These are phyloP conservation scores for Chymomyza amoena DNA, from an alignment of 2,888 invertebrate genomes.

Conservation along the genomic window DNA sequence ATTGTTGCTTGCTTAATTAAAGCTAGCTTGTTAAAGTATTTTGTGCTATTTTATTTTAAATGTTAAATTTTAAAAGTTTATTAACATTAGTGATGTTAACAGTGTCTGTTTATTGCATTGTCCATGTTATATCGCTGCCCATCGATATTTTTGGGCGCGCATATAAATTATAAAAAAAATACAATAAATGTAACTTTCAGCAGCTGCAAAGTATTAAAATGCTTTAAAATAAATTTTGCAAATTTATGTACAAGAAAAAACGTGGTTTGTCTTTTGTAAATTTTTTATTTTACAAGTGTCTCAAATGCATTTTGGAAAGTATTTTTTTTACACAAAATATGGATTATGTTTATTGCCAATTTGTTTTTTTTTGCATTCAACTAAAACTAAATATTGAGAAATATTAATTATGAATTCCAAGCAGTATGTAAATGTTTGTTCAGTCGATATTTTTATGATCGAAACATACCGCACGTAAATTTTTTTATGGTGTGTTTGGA, in stretches of 20 bases:
- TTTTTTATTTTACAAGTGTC: constrained; percentile 1
- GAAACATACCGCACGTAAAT: too few relatives aligned
- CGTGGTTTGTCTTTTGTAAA: background rate
- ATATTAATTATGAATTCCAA: background rate
- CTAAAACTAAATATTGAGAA: background rate
- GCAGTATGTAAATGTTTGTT: background rate
- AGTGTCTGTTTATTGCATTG: too few relatives aligned
- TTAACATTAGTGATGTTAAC: too few relatives aligned
- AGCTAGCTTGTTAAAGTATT: too few relatives aligned
- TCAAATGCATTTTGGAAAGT: background rate
- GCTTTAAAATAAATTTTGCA: background rate
- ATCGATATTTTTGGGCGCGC: background rate
- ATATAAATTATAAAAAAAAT: background rate
- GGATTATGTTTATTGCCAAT: background rate
- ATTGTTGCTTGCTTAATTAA: too few relatives aligned
- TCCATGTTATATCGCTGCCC: too few relatives aligned
- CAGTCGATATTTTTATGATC: too few relatives aligned
- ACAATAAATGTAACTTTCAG: background rate
- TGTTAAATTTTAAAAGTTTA: too few relatives aligned
- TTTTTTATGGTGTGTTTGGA: background rate
- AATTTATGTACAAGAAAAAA: background rate
- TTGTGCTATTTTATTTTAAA: too few relatives aligned
- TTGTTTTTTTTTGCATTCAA: background rate
- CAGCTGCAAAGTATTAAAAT: background rate
- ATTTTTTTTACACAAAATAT: background rate